phyloP scores from a whole-genome alignment of 2,113 vertebrate species.

The Ailurus styani region DNA sequence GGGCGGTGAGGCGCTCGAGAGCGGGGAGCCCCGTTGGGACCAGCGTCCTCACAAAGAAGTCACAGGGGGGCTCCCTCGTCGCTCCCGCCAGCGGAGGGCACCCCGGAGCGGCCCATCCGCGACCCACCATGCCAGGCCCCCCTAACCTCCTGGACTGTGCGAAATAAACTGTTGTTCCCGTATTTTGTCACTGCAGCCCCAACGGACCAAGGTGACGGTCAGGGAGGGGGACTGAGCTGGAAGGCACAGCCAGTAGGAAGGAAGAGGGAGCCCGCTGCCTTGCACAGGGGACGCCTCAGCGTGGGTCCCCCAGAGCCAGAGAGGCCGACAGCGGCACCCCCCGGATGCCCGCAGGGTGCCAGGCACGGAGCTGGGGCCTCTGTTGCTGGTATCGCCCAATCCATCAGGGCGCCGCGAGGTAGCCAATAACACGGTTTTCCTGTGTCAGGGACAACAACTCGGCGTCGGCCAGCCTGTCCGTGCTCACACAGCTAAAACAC shows the following conservation, averaged over 20 bases:
- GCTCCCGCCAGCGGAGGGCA: background rate
- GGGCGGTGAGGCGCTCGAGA: too few species aligned
- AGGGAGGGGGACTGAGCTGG: accelerated
- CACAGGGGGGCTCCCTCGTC: background rate
- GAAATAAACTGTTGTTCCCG: background rate
- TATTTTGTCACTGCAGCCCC: background rate
- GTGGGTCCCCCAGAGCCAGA: too few species aligned
- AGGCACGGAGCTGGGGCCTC: background rate
- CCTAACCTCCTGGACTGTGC: background rate
- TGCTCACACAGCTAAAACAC: accelerated
- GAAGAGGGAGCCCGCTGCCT: accelerated
- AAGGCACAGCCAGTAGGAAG: background rate
- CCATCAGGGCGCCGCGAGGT: accelerated
- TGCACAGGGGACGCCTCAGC: accelerated
- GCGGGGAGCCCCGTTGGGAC: background rate
- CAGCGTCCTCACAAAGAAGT: background rate
- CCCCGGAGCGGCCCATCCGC: background rate
- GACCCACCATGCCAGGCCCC: background rate
- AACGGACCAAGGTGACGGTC: accelerated
- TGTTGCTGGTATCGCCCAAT: accelerated
- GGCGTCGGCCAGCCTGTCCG: too few species aligned
- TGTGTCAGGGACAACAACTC: background rate
- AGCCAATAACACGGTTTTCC: background rate
- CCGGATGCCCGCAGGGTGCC: accelerated
- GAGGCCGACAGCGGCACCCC: background rate